Conservation (phyloP, 2,888 invertebrate species). For the Nemoura dubitans region DNA sequence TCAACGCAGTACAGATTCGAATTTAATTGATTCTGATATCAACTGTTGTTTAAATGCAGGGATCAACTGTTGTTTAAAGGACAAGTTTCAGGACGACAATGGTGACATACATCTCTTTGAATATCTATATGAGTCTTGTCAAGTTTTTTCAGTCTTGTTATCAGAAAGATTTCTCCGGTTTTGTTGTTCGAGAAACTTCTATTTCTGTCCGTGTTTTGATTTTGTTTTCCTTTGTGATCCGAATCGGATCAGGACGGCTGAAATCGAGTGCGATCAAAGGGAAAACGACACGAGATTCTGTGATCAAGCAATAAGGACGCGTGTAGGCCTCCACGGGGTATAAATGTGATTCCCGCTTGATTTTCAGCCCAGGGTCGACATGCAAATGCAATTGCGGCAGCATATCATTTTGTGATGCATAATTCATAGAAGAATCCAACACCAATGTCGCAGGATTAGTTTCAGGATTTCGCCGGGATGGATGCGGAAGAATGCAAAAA, state of each 20-base stretch:
- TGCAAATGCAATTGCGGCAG: neutral
- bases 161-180: neutral
- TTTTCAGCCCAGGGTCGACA: neutral
- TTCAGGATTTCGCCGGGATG: neutral
- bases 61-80: too few species aligned
- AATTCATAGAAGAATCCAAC: neutral
- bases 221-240: neutral
- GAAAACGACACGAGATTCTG: neutral
- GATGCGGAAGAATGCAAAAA: neutral
- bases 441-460: neutral
- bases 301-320: neutral
- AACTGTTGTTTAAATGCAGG: too few species aligned
- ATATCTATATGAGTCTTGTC: too few species aligned
- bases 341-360: neutral
- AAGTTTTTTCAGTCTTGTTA: neutral
- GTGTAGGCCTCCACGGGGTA: neutral
- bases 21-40: too few species aligned
- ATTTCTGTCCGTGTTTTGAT: neutral
- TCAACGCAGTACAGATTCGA: too few species aligned
- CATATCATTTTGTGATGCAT: neutral
- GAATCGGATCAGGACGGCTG: neutral
- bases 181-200: neutral
- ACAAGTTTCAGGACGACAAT: too few species aligned
- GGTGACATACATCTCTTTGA: too few species aligned
- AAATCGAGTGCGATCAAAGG: neutral